Evolutionary conservation across 30 jellyfish, hydroid and myxozoan species (phyloP), one percentile per base, ranked within the genome.

Genomic region (Turritopsis dohrnii): DNA sequence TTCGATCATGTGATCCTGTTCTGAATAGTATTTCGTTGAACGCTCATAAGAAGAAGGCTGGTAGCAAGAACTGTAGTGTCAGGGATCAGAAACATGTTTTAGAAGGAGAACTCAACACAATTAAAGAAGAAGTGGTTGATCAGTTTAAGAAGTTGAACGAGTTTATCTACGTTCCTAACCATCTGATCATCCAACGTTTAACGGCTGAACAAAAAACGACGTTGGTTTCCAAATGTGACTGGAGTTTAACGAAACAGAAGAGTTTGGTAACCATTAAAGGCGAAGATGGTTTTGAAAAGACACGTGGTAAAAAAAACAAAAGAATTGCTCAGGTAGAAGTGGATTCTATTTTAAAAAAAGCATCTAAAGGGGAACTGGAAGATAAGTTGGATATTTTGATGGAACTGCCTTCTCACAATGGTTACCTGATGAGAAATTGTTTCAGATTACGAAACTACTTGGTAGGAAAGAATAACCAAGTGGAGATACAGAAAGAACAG

Each of bases 381-480:
- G 24, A 8, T 0, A 21, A 53, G 9, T 26, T 52, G 13, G 23
- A 41, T 23, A 17, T 3, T 1, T 30, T 88, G 29, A 27, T 82
- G 21, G 20, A 17, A 30, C 54, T 17, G 96, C 90, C 16, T 52
- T 81, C 28, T 75, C 52, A 16, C 26, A 31, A 28, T 88, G 96
- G 96, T 19, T 41, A 21, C 96, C 96, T 7, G 17, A 77, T 52
- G 53, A 31, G 26, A 29, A 20, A 16, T n/a, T 27, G 13, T 73
- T 26, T 23, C 28, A 31, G 52, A 18, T 0, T 17, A 31, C 23
- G 82, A 84, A 81, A 29, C 21, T 21, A 28, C 28, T 27, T 79
- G 80, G 41, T 52, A 8, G 54, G 60, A n/a, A 16, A 20, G 20
- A 23, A 21, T 21, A 25, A 74, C 80, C 24, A 60, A 8, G 65